These are phyloP conservation scores for Watsonalla cultraria DNA, from an alignment of 2,888 invertebrate species.

Conservation along the genomic window DNA sequence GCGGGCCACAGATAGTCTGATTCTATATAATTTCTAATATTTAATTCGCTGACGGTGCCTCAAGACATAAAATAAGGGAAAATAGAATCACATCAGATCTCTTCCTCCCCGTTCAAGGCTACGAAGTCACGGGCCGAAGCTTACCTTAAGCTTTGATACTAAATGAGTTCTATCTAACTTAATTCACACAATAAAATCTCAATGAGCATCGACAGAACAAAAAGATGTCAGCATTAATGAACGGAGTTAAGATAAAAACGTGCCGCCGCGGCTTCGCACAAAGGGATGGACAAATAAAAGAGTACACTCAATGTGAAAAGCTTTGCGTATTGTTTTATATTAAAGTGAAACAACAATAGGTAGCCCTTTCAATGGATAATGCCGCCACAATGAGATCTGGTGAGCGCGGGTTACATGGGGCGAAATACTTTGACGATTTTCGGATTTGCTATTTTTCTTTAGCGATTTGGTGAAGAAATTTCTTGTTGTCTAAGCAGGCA, in stretches of 20 bases:
- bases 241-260: conserved; percentile 61
- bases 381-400: conserved; percentile 70
- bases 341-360: conserved; percentile 77
- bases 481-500: too few relatives aligned
- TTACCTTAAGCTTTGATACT: too few relatives aligned
- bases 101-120: too few relatives aligned
- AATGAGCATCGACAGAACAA: conserved; percentile 32
- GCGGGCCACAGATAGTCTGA: too few relatives aligned
- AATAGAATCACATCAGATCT: too few relatives aligned
- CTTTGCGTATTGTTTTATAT: conserved; percentile 76
- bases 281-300: conserved; percentile 67
- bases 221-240: conserved; percentile 58
- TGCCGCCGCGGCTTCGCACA: conserved; percentile 59
- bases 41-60: too few relatives aligned
- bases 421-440: neutral
- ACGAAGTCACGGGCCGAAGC: too few relatives aligned
- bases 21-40: too few relatives aligned
- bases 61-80: too few relatives aligned
- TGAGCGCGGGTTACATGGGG: conserved; percentile 40
- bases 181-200: conserved; percentile 32
- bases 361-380: conserved; percentile 72
- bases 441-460: too few relatives aligned
- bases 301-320: conserved; percentile 56
- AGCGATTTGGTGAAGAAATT: too few relatives aligned
- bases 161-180: conserved; percentile 31